These are phyloP conservation scores for Cottoperca gobio DNA, from an alignment of 2,797 vertebrate genomes.

Conservation along the genomic window DNA sequence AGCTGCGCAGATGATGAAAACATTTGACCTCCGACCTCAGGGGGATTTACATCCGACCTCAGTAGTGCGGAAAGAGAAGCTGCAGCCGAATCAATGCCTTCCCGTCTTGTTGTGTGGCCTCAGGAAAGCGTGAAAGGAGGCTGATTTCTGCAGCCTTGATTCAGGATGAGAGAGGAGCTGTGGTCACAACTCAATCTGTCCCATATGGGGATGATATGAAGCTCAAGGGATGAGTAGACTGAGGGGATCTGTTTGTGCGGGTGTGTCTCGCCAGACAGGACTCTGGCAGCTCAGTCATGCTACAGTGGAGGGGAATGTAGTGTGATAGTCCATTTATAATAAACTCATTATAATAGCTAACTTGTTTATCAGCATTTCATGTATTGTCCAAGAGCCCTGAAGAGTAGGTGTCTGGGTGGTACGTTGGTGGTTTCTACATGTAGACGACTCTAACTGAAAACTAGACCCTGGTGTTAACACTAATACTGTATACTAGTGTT, in stretches of 20 bases:
- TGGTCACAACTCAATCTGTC: slow-evolving; percentile 79
- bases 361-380: neutral
- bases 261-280: slow-evolving; percentile 12
- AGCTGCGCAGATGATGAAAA: slow-evolving; percentile 65
- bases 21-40: slow-evolving; percentile 66
- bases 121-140: slow-evolving; percentile 72
- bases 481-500: too few species aligned
- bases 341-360: too few species aligned
- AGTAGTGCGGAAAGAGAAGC: slow-evolving; percentile 48
- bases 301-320: neutral
- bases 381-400: neutral
- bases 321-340: neutral
- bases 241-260: slow-evolving; percentile 25
- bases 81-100: slow-evolving; percentile 62
- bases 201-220: slow-evolving; percentile 79
- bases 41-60: slow-evolving; percentile 68
- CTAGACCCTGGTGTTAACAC: neutral
- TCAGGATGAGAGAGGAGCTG: slow-evolving; percentile 79
- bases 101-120: slow-evolving; percentile 78
- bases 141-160: slow-evolving; percentile 74
- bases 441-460: neutral
- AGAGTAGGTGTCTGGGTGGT: neutral
- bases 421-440: neutral
- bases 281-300: slow-evolving; percentile 34
- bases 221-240: slow-evolving; percentile 61